Percentiles rank a stretch among this genome's conserved stretches.
Conservation (phyloP, 35 echinoderm and acorn worm genomes). For the Holothuria glaberrima region DNA sequence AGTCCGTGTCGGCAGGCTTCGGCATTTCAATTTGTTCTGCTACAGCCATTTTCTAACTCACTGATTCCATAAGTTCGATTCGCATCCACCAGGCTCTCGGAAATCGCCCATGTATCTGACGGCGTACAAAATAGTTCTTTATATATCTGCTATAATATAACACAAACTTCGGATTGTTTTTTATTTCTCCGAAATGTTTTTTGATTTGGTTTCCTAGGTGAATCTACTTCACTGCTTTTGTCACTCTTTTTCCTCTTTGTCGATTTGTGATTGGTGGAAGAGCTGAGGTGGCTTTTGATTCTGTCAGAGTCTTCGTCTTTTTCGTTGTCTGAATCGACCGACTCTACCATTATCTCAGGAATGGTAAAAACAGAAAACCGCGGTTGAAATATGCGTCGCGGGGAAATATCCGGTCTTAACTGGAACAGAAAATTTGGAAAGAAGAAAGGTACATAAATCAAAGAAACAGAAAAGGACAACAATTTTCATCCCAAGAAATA, state of each 20-base stretch:
- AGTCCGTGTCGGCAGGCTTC: too few relatives aligned
- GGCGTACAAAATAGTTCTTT: too few relatives aligned
- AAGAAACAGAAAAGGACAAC: too few relatives aligned
- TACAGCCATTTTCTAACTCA: too few relatives aligned
- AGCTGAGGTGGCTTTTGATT: neutral
- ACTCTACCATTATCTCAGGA: slow-evolving; percentile 38
- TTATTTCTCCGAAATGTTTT: neutral
- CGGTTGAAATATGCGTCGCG: neutral
- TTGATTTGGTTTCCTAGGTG: neutral
- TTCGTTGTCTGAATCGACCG: slow-evolving; percentile 29
- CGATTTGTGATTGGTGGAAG: neutral
- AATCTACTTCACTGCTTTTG: neutral
- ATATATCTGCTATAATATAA: neutral
- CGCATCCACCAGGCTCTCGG: too few relatives aligned
- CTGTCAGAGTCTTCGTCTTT: neutral
- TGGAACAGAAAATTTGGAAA: neutral
- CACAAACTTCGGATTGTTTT: slow-evolving; percentile 1
- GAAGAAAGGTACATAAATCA: too few relatives aligned
- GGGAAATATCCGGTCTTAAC: slow-evolving; percentile 2
- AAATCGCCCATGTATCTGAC: too few relatives aligned
- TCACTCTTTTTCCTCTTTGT: neutral
- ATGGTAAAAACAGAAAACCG: neutral
- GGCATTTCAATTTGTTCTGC: too few relatives aligned
- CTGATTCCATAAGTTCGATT: too few relatives aligned
- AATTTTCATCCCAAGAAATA: too few relatives aligned